phyloP scores from a whole-genome alignment of 2,113 vertebrate species.

The Alethe diademata region DNA sequence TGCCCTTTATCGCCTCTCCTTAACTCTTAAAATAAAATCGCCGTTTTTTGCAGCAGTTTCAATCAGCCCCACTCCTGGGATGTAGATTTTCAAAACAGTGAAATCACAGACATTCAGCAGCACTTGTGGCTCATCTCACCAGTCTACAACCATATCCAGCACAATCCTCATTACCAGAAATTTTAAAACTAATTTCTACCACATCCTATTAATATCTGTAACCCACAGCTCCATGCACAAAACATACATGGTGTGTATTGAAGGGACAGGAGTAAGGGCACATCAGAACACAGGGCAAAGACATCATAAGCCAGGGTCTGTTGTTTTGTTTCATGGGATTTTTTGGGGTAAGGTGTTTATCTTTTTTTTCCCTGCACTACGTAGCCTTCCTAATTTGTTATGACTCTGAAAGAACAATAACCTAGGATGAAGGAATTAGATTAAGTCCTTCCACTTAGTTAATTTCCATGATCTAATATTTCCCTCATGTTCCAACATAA shows the following conservation, averaged over 20 bases:
- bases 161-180: not conserved
- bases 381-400: not conserved
- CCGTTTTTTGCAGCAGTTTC: not conserved
- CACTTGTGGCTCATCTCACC: not conserved
- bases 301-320: not conserved
- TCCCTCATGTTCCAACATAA: constrained; percentile 17
- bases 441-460: not conserved
- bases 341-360: not conserved
- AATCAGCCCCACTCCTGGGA: not conserved
- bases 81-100: not conserved
- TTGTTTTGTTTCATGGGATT: not conserved
- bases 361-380: not conserved
- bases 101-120: not conserved
- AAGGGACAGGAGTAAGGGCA: not conserved
- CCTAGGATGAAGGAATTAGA: not conserved
- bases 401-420: not conserved
- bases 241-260: not conserved
- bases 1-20: not conserved
- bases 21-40: not conserved
- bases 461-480: constrained; percentile 50
- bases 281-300: not conserved
- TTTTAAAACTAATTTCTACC: not conserved
- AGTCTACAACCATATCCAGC: not conserved
- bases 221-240: not conserved
- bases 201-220: not conserved